Evolutionary conservation across 2,113 vertebrate genomes (phyloP), one percentile per base, ranked within the genome.

Genomic region (Campylomormyrus tamandua): DNA sequence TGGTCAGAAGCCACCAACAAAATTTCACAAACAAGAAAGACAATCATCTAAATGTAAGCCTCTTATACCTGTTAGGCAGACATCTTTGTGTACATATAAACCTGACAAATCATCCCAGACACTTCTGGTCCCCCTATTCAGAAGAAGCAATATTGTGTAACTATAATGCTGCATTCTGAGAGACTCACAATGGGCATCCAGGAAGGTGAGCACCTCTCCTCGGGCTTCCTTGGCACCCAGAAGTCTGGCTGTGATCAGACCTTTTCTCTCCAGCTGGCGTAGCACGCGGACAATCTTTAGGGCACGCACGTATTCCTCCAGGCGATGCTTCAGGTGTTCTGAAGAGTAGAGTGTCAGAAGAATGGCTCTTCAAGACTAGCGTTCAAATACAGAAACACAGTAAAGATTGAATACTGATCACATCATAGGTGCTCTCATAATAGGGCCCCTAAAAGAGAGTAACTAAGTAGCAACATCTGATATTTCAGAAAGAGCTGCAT

Each of bases 141-240:
- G 11, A 46, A 83, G 42, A 46, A n/a, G 83, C 21, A n/a, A 39
- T n/a, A 46, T 84, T 84, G 35, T 3, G 19, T 48, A 84, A 45
- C 83, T 48, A 24, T 24, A 83, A 24, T 2, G 11, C 8, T 35
- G 27, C 49, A 24, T 27, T 11, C n/a, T 13, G 19, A 86, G 39
- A 49, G 92, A 95, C 98, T 97, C 93, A 99, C 98, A 99, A 95
- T 99, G 98, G 83, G 97, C 97, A 42, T 98, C 98, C 39, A 98
- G 94, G 95, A 99, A 99, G 83, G 98, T 99, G 86, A 99, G 97
- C 89, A 98, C 95, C 84, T 99, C 97, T 0, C 97, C 98, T 15
- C 93, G 95, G 1, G 98, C 98, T 49, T 97, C 91, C 2, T 96
- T 96, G 92, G 98, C 98, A 3, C 98, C 98, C 90, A 99, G 95